Evolutionary conservation across 2,797 vertebrate species (phyloP), one percentile per base, ranked within the genome.

Genomic region (Zalophus californianus): DNA sequence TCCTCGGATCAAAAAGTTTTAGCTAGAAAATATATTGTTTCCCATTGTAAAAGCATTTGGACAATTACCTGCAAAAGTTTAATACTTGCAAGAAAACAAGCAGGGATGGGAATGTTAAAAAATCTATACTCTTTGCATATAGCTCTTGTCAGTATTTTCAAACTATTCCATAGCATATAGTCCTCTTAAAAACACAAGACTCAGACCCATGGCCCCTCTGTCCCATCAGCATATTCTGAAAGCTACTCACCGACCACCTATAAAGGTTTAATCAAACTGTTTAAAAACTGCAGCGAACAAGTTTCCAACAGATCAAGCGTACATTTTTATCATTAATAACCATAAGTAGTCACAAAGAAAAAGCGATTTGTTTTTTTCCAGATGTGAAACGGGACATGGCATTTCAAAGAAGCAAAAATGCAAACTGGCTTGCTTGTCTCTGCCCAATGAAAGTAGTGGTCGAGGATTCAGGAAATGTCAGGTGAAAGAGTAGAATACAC

Each of bases 61-160:
- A 32, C 3, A 38, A 91, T 96, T 85, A 90, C 21, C 86, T 92
- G 48, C 54, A 75, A 73, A 96, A 90, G 41, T 96, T 96, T 78
- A 96, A 60, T 70, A 13, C 10, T 2, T 18, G 20, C 66, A 72
- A 95, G 66, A 66, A 27, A 12, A 79, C 87, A 58, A 78, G 48
- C 56, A 52, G 66, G 68, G 78, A 4, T 3, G 66, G 60, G 11
- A 73, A 56, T 54, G 41, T 23, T 64, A 38, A 91, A 62, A 68
- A 35, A 10, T 77, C 48, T 54, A 35, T 52, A 95, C 50, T 86
- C 78, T 85, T 93, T 60, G 54, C 60, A 50, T 68, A 70, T 1
- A 79, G 23, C 70, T 94, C 48, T 92, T 86, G 35, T 50, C 54
- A 92, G 70, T 62, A 89, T 68, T 86, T 94, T 77, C 52, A 92